Conservation (phyloP, 1,140 invertebrate genomes). For the Sitobion miscanthi region DNA sequence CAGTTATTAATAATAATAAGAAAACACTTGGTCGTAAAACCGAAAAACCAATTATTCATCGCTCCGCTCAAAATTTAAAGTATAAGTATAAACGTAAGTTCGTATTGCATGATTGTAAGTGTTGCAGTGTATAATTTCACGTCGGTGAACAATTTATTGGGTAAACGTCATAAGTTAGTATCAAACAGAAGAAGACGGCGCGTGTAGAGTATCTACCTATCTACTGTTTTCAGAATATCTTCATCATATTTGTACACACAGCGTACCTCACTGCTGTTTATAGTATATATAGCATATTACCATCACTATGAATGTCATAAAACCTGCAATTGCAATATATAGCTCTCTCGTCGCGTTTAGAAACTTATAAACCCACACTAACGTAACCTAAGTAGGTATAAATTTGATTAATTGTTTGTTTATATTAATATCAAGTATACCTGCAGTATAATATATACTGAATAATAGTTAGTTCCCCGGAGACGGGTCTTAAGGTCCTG, state of each 20-base stretch:
- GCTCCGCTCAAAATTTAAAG: background rate
- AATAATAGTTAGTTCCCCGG: background rate
- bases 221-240: background rate
- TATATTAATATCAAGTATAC: background rate
- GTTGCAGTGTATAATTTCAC: no score
- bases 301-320: background rate
- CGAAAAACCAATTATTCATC: no score
- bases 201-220: background rate
- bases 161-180: background rate
- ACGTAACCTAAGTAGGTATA: background rate
- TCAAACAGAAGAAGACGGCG: background rate
- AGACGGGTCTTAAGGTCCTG: background rate
- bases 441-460: background rate
- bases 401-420: slow-evolving; percentile 7
- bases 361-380: slow-evolving; percentile 4
- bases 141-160: no score
- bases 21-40: no score
- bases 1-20: no score
- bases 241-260: no score
- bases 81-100: background rate
- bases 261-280: no score
- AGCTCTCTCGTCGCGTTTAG: background rate
- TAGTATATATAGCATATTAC: no score
- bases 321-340: background rate
- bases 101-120: no score